These are phyloP conservation scores for Augochlora pura DNA, from an alignment of 1,140 invertebrate species.

Conservation along the genomic window DNA sequence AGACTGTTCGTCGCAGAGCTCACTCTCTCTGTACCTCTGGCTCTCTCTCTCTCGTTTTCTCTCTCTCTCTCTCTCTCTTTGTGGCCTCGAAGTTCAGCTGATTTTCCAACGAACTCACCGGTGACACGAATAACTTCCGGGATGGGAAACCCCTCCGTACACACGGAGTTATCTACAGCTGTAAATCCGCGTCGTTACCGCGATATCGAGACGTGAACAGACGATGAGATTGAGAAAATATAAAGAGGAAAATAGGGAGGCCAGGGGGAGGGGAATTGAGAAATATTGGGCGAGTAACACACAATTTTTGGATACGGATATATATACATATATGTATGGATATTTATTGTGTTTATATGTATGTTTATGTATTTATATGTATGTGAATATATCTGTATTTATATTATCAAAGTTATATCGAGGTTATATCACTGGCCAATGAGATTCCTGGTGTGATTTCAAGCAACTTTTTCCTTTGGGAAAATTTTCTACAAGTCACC, in stretches of 20 bases:
- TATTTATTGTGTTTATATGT: no score
- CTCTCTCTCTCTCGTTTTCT: no score
- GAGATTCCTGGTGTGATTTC: no score
- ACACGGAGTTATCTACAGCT: conserved; percentile 45
- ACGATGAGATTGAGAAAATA: conserved; percentile 29
- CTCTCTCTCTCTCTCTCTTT: no score
- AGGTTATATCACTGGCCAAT: no score
- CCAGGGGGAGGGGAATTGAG: not conserved
- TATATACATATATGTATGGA: not conserved
- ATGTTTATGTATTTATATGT: no score
- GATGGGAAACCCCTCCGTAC: conserved; percentile 12
- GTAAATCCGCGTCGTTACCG: conserved; percentile 59
- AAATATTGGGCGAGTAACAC: not conserved
- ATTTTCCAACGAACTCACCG: conserved; percentile 41
- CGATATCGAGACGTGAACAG: conserved; percentile 3
- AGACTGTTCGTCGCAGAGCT: conserved; percentile 5
- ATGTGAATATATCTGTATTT: no score
- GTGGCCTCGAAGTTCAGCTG: conserved; percentile 48
- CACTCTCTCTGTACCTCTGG: no score
- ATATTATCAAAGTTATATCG: no score
- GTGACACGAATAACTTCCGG: conserved; percentile 55
- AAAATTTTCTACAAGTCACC: no score
- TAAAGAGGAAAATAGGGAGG: conserved; percentile 20
- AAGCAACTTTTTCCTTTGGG: no score
- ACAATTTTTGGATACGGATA: not conserved